Evolutionary conservation across 2,113 vertebrate genomes (phyloP).

Genomic region (Panthera leo): DNA sequence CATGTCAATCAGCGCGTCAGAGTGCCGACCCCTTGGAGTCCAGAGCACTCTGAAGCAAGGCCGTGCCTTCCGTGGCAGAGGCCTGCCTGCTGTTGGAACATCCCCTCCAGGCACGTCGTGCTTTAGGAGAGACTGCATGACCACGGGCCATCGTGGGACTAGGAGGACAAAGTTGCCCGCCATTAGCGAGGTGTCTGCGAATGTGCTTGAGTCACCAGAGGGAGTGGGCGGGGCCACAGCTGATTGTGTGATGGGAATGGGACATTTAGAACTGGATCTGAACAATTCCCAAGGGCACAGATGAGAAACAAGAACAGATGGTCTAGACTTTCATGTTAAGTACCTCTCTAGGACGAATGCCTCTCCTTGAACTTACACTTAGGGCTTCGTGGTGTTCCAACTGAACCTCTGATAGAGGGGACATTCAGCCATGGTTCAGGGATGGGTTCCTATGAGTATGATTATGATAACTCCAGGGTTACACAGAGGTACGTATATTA

Average conservation of each 20-base stretch:
- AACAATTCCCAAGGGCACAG: not conserved
- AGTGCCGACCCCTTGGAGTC: not conserved
- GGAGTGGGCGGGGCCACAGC: not conserved
- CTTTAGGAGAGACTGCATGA: not conserved
- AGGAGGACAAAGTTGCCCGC: not conserved
- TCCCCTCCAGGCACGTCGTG: not conserved
- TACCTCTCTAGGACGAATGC: not conserved
- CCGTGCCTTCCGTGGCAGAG: not conserved
- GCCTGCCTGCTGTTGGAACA: not conserved
- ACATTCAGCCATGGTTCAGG: not conserved
- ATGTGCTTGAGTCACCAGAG: not conserved
- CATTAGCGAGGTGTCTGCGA: not conserved
- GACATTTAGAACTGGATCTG: not conserved
- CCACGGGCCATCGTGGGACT: not conserved
- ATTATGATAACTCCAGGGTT: not conserved
- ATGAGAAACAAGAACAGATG: not conserved
- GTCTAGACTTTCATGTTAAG: not conserved
- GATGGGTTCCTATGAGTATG: not conserved
- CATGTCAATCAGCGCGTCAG: too few species aligned
- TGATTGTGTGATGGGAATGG: not conserved
- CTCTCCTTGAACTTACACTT: not conserved
- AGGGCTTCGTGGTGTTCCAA: not conserved
- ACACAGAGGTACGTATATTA: not conserved
- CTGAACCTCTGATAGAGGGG: not conserved
- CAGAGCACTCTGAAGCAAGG: not conserved